Evolutionary conservation across 2,888 invertebrate genomes (phyloP).

Genomic region (Nomada ferruginata): DNA sequence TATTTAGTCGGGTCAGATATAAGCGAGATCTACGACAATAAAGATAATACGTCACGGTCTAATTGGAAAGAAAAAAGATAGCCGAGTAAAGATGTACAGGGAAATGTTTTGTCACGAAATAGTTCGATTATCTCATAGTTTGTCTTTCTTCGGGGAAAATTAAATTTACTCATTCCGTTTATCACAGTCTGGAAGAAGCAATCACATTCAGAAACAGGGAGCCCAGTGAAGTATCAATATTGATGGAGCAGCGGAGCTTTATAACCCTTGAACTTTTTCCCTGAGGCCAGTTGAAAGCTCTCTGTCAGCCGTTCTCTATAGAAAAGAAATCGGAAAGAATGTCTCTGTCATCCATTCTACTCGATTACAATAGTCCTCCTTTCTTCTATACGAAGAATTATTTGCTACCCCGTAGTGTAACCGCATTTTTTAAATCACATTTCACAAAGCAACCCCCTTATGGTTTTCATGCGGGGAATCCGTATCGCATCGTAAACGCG

Average conservation of each 20-base stretch:
- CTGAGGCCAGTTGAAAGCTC: background rate
- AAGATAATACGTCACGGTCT: too few species aligned
- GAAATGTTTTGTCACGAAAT: too few species aligned
- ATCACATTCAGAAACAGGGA: background rate
- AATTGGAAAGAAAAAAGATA: too few species aligned
- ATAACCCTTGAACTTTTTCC: conserved; percentile 5
- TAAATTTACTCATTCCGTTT: too few species aligned
- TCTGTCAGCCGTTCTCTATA: background rate
- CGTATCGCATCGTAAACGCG: background rate
- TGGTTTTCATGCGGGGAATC: background rate
- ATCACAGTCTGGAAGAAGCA: background rate
- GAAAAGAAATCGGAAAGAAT: background rate
- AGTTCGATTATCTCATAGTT: too few species aligned
- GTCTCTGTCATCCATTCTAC: background rate
- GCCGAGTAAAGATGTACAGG: too few species aligned
- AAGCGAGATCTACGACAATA: too few species aligned
- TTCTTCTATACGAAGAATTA: background rate
- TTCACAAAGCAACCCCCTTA: background rate
- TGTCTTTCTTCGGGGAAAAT: too few species aligned
- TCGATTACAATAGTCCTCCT: background rate
- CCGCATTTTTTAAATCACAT: background rate
- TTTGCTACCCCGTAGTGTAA: background rate
- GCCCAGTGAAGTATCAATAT: conserved; percentile 13
- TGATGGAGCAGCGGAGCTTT: too few species aligned
- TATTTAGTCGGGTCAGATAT: too few species aligned